A percentile compares a stretch with the other conserved stretches of the same genome.
These are phyloP conservation scores for Scortum barcoo DNA, from an alignment of 2,113 vertebrate species.

Conservation along the genomic window DNA sequence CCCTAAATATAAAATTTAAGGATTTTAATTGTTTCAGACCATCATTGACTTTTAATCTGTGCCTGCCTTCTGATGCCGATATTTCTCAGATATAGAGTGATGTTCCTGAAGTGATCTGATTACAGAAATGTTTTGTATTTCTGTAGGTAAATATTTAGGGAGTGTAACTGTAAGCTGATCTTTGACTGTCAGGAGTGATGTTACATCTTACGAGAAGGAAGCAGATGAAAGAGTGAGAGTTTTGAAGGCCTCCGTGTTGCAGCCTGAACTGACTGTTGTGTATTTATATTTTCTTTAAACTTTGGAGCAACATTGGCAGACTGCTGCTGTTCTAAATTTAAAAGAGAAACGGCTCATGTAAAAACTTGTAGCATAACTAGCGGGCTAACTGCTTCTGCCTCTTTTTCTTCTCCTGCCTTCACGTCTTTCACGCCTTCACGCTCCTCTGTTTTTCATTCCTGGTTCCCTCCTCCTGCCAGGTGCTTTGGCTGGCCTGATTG, in stretches of 20 bases:
- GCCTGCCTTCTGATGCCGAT: background rate
- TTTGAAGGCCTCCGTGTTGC: background rate
- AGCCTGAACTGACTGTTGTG: background rate
- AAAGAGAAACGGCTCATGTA: background rate
- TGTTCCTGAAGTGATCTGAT: background rate
- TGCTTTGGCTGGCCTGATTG: constrained; percentile 97
- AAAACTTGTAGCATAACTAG: background rate
- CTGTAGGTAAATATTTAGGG: background rate
- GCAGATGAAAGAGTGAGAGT: background rate
- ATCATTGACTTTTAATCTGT: no score
- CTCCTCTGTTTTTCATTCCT: background rate
- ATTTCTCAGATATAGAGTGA: background rate
- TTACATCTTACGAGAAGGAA: background rate
- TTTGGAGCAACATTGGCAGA: background rate
- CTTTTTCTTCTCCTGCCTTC: background rate
- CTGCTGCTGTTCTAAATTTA: background rate
- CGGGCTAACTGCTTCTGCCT: background rate
- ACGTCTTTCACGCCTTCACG: constrained; percentile 17
- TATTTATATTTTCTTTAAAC: background rate
- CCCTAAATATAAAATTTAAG: background rate
- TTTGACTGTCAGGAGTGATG: background rate
- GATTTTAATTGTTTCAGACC: background rate
- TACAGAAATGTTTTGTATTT: background rate
- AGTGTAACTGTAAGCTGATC: background rate
- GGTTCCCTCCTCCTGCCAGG: constrained; percentile 79